Evolutionary conservation across 37 sponge, comb jelly and placozoan genomes (phyloP).

Genomic region (Aphrocallistes beatrix): DNA sequence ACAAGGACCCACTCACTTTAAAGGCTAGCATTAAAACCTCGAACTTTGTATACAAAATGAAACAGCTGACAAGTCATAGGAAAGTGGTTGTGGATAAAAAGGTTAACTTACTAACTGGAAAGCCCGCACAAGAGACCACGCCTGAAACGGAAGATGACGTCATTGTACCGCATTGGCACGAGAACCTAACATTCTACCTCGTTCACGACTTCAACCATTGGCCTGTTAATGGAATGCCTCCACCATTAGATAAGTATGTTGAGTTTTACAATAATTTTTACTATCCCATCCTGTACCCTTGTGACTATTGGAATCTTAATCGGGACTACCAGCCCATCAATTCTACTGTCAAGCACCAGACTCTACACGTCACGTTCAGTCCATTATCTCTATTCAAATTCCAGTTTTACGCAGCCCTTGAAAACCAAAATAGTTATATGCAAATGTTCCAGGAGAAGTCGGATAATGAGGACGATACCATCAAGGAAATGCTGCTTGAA

Average conservation of each 20-base stretch:
- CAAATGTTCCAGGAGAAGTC: constrained; percentile 41
- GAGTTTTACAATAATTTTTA: constrained; percentile 57
- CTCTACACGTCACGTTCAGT: constrained; percentile 41
- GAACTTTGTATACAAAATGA: not conserved
- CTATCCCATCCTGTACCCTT: constrained; percentile 74
- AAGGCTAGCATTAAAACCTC: not conserved
- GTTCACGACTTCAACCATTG: not conserved
- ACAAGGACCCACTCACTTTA: not conserved
- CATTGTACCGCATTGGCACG: not conserved
- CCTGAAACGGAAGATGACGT: not conserved
- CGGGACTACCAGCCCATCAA: constrained; percentile 88
- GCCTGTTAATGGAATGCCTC: not conserved
- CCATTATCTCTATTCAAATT: constrained; percentile 82
- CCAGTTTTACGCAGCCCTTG: constrained; percentile 83
- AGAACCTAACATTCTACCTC: not conserved
- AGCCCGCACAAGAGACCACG: constrained; percentile 30
- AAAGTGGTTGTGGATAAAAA: constrained; percentile 62
- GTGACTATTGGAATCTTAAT: constrained; percentile 92
- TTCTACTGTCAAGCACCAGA: constrained; percentile 53
- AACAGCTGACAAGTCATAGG: constrained; percentile 75
- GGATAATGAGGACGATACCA: constrained; percentile 90
- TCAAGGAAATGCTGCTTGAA: constrained; percentile 90
- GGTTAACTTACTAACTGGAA: constrained; percentile 83
- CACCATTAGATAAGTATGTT: constrained; percentile 54
- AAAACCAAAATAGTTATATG: constrained; percentile 57